Conservation (phyloP, 2,113 vertebrate genomes). For the Scomber colias region DNA sequence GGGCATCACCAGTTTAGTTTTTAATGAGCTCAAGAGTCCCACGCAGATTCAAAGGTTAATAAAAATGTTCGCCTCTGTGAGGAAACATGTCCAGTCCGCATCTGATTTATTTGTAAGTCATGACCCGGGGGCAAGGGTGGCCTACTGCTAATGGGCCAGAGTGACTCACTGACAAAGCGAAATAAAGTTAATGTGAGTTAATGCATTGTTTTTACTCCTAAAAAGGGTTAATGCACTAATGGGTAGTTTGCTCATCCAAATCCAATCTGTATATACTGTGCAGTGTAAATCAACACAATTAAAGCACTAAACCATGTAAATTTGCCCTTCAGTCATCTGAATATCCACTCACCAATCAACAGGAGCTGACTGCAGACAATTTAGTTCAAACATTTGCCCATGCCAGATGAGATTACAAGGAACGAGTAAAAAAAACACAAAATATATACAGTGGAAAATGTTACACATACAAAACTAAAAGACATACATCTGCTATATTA, state of each 20-base stretch:
- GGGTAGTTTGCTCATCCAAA: constrained; percentile 9
- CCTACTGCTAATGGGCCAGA: constrained; percentile 36
- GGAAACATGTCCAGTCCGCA: constrained; percentile 13
- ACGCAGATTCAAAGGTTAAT: constrained; percentile 45
- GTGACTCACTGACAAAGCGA: constrained; percentile 30
- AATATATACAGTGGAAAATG: no score
- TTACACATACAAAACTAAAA: neutral
- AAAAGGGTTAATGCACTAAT: constrained; percentile 61
- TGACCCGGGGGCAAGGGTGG: neutral
- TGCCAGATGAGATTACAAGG: no score
- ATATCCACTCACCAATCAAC: neutral
- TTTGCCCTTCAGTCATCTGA: constrained; percentile 8
- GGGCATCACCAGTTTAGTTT: constrained; percentile 50
- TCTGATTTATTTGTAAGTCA: constrained; percentile 21
- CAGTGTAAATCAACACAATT: constrained; percentile 21
- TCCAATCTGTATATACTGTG: neutral
- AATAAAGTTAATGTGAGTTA: constrained; percentile 42
- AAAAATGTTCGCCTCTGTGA: constrained; percentile 31
- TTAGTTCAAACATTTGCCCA: neutral
- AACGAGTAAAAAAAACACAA: no score
- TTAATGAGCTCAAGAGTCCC: constrained; percentile 55
- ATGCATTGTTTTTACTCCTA: constrained; percentile 31
- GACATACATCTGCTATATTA: neutral
- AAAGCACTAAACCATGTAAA: constrained; percentile 33
- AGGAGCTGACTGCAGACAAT: neutral